phyloP scores from a whole-genome alignment of 2,888 invertebrate species.

The Slavum lentiscoides region DNA sequence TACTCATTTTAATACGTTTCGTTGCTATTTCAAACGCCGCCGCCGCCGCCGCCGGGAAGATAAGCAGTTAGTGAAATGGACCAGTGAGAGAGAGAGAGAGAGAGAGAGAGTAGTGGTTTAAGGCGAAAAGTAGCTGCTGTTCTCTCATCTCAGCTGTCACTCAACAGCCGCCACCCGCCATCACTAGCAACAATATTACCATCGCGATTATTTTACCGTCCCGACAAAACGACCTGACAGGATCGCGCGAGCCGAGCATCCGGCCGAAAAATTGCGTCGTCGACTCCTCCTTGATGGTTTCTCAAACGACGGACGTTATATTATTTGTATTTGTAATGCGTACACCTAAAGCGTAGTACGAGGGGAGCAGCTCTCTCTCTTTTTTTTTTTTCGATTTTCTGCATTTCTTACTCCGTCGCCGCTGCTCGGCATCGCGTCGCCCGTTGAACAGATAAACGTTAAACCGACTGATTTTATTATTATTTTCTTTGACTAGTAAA shows the following conservation, averaged over 20 bases:
- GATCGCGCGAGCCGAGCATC: neutral
- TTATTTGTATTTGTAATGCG: no score
- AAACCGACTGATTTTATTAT: no score
- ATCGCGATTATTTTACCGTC: slow-evolving; percentile 21
- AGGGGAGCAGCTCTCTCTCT: no score
- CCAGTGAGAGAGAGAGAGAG: no score
- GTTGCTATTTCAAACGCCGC: slow-evolving; percentile 10
- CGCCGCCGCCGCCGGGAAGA: no score
- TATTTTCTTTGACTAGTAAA: no score
- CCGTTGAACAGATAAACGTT: no score
- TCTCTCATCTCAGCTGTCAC: slow-evolving; percentile 41
- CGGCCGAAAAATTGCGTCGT: slow-evolving; percentile 31
- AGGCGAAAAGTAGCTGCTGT: slow-evolving; percentile 26
- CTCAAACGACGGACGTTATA: slow-evolving; percentile 17
- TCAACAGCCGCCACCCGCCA: neutral
- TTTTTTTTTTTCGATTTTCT: no score
- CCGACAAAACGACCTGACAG: slow-evolving; percentile 13
- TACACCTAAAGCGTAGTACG: no score
- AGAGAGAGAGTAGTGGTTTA: neutral
- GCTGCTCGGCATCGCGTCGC: no score
- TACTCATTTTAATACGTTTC: slow-evolving; percentile 30
- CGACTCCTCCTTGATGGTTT: neutral
- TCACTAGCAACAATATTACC: slow-evolving; percentile 20
- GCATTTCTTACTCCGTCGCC: no score
- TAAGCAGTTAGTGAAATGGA: neutral